Evolutionary conservation across 2,888 invertebrate genomes (phyloP), one percentile per base, ranked within the genome.

Genomic region (Cryptophagus acutangulus): DNA sequence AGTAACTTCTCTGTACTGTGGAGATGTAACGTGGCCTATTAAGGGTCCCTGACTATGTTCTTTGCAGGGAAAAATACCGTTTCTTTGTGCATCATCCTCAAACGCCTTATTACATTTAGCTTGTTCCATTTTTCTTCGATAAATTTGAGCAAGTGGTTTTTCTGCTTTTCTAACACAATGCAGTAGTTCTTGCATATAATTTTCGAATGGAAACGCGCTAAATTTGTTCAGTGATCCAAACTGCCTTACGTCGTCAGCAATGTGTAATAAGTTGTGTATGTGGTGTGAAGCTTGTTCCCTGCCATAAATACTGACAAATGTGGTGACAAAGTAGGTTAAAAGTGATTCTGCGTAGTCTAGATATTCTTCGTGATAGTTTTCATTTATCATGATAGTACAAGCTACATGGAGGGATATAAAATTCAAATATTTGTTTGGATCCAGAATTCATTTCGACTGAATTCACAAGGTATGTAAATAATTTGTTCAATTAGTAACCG

Each of bases 221-320:
- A 35, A 43, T 28, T 18, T 28, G 33, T 46, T 40, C 12, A 46
- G 12, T 17, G 36, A 24, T 16, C 46, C 46, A 33, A 46, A 38
- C 14, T 20, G 26, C 10, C 38, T 26, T 14, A 48, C 40, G 41
- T 42, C 43, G 33, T 48, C 38, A 29, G 41, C 39, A 25, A 52
- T 15, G 36, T 52, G 50, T 25, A 48, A 20, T 28, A 46, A 36
- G 33, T 37, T 41, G 38, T 52, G 49, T 18, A 52, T 43, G 45
- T 50, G 48, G 36, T 52, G 43, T 13, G 50, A 44, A 10, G 48
- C 38, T 17, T 38, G 46, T 18, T 50, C 36, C 33, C 31, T 20
- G 14, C 38, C 42, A 36, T 41, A 45, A 17, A 50, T 14, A 33
- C 28, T 36, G 20, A 35, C 40, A 39, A 41, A 48, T 34, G 39